Evolutionary conservation across 2,113 vertebrate species (phyloP).

Genomic region (Muntiacus reevesi): DNA sequence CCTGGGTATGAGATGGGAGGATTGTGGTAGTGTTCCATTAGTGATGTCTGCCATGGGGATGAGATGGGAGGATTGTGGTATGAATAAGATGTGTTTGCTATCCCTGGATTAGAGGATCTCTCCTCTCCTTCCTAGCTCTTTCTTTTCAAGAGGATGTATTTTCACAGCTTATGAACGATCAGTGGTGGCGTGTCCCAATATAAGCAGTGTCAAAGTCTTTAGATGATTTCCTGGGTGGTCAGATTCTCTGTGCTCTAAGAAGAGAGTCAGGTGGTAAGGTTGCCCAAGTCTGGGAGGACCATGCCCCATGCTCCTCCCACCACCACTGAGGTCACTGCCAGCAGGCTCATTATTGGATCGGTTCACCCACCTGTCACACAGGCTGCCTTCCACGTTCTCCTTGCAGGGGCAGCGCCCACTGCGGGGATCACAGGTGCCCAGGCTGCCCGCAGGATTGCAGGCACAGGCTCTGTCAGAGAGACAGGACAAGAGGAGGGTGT

Average conservation of each 20-base stretch:
- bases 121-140: background rate
- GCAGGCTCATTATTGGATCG: fast-evolving
- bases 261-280: background rate
- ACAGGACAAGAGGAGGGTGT: fast-evolving
- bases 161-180: background rate
- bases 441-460: constrained; percentile 84
- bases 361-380: constrained; percentile 87
- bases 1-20: fast-evolving
- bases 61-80: background rate
- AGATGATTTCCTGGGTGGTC: background rate
- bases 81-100: background rate
- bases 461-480: constrained; percentile 83
- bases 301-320: background rate
- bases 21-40: background rate
- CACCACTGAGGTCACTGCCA: background rate
- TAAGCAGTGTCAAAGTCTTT: background rate
- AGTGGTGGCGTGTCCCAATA: background rate
- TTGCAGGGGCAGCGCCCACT: constrained; percentile 91
- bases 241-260: background rate
- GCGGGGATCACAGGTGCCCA: constrained; percentile 84
- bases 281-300: background rate
- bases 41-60: background rate
- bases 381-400: constrained; percentile 87
- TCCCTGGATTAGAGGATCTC: background rate
- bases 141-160: background rate